phyloP scores from a whole-genome alignment of 2,797 vertebrate species.

The Micrastur ruficollis region DNA sequence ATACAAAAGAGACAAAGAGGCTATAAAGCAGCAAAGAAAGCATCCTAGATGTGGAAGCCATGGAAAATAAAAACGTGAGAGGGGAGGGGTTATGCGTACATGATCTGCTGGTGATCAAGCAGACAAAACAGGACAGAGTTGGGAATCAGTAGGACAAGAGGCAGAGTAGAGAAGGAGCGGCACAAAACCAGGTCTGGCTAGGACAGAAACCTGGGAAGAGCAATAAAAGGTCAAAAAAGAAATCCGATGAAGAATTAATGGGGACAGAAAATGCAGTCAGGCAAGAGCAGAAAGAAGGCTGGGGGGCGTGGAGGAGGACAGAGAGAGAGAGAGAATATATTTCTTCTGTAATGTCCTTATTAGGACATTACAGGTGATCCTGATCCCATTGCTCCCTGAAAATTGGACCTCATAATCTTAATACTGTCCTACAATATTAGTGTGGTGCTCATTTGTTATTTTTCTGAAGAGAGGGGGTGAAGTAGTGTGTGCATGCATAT shows the following conservation, averaged over 20 bases:
- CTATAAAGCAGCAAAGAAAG: background rate
- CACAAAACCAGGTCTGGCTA: background rate
- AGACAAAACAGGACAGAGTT: background rate
- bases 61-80: background rate
- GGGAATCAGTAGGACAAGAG: background rate
- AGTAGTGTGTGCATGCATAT: background rate
- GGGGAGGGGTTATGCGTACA: background rate
- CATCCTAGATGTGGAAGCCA: background rate
- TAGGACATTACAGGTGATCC: background rate
- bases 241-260: background rate
- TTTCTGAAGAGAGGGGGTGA: background rate
- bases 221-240: background rate
- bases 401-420: background rate
- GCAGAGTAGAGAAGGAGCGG: background rate
- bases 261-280: background rate
- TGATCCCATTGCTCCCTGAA: background rate
- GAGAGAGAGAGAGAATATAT: background rate
- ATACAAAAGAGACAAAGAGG: background rate
- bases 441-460: background rate
- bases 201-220: background rate
- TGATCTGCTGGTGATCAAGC: background rate
- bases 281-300: background rate
- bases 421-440: background rate
- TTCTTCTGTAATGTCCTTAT: background rate
- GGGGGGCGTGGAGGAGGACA: accelerated